phyloP scores from a whole-genome alignment of 2,113 vertebrate genomes.

The Hydropotes inermis region DNA sequence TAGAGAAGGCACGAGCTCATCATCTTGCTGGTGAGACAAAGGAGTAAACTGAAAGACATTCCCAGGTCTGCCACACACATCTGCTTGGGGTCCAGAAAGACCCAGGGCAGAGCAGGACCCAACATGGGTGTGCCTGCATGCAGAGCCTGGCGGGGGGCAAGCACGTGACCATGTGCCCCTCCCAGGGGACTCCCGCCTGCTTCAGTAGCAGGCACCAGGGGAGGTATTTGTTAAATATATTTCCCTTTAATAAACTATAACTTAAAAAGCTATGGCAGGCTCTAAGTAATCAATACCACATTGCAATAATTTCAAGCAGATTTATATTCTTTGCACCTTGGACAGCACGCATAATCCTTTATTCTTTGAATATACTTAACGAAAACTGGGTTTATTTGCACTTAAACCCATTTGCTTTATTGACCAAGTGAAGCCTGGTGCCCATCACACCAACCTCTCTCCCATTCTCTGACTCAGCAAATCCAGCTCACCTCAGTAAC shows the following conservation, averaged over 20 bases:
- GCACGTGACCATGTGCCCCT: accelerated
- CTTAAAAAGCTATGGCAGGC: constrained; percentile 54
- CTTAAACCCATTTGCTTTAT: constrained; percentile 71
- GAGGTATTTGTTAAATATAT: neutral
- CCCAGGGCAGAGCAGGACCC: neutral
- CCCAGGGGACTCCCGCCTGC: neutral
- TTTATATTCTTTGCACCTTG: constrained; percentile 63
- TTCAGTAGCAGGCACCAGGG: neutral
- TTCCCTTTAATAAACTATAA: constrained; percentile 61
- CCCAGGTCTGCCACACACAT: accelerated
- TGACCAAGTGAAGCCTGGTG: constrained; percentile 64
- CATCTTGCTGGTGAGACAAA: neutral
- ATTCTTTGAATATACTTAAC: constrained; percentile 54
- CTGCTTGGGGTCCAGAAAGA: neutral
- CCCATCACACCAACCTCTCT: constrained; percentile 46
- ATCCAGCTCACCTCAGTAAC: constrained; percentile 14
- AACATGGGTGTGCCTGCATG: accelerated
- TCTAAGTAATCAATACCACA: constrained; percentile 61
- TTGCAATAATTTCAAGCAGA: constrained; percentile 68
- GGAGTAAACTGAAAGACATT: too few relatives aligned
- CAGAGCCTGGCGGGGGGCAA: neutral
- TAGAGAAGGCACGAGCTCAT: accelerated
- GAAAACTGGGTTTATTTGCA: constrained; percentile 61
- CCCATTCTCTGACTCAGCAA: neutral
- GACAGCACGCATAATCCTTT: constrained; percentile 54